phyloP scores from a whole-genome alignment of 64 coral and sea anemone genomes.

The Porites lutea region DNA sequence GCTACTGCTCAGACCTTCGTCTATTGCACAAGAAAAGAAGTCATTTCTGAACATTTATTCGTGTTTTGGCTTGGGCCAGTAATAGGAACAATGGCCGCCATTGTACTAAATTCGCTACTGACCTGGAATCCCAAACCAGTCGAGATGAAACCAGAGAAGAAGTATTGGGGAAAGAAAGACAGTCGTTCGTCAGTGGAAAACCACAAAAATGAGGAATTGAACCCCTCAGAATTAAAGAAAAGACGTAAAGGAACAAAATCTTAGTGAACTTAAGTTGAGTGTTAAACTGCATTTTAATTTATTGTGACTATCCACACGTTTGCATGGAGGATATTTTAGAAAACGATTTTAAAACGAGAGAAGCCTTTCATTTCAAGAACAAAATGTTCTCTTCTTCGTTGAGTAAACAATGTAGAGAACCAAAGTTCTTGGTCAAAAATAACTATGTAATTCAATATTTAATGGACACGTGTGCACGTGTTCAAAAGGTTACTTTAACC shows the following conservation, averaged over 20 bases:
- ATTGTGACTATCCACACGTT: no score
- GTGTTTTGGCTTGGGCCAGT: slow-evolving; percentile 91
- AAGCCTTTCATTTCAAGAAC: no score
- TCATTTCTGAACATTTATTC: slow-evolving; percentile 73
- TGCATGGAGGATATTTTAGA: no score
- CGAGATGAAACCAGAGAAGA: slow-evolving; percentile 53
- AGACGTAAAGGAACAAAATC: slow-evolving; percentile 10
- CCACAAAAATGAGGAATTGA: slow-evolving; percentile 18
- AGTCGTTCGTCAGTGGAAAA: slow-evolving; percentile 28
- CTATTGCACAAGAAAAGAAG: slow-evolving; percentile 48
- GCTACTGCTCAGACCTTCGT: slow-evolving; percentile 87
- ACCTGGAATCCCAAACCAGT: background rate
- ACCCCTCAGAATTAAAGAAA: background rate
- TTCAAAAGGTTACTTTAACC: no score
- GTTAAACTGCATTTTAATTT: no score
- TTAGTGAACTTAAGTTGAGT: background rate
- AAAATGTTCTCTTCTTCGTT: no score
- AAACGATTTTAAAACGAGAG: no score
- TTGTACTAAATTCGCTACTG: slow-evolving; percentile 56
- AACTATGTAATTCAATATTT: no score
- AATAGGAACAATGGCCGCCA: slow-evolving; percentile 75
- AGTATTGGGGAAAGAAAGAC: slow-evolving; percentile 42
- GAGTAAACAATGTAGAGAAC: no score
- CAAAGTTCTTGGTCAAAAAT: no score
- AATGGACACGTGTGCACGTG: no score